These are phyloP conservation scores for Silurus glanis DNA, from an alignment of 2,113 vertebrate genomes.

Conservation along the genomic window DNA sequence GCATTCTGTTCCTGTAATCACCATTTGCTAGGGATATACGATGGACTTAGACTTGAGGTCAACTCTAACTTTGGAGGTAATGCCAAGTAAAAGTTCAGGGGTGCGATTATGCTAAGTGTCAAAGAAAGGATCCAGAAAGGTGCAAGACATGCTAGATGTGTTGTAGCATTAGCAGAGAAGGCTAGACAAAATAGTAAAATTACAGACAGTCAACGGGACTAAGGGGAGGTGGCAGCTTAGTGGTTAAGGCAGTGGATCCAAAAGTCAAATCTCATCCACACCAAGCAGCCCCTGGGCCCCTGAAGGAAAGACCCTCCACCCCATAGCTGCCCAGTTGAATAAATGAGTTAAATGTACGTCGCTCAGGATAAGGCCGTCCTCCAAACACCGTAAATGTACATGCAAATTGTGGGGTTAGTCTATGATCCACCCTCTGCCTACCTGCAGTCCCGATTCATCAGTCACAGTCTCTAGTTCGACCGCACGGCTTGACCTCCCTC, in stretches of 20 bases:
- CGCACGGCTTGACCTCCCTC: constrained; percentile 89
- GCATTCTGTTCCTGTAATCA: neutral
- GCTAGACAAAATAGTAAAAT: neutral
- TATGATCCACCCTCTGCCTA: constrained; percentile 71
- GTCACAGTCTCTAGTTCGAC: constrained; percentile 80
- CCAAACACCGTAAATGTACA: too few relatives aligned
- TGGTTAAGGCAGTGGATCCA: too few relatives aligned
- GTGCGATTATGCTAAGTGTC: neutral
- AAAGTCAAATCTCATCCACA: too few relatives aligned
- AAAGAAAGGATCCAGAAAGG: neutral
- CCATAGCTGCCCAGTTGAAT: too few relatives aligned
- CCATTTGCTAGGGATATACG: neutral
- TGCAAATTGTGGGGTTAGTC: neutral
- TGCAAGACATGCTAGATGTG: neutral
- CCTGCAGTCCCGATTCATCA: constrained; percentile 88
- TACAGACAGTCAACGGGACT: neutral
- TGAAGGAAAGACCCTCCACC: too few relatives aligned
- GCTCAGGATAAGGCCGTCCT: too few relatives aligned
- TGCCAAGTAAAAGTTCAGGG: neutral
- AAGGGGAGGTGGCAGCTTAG: too few relatives aligned
- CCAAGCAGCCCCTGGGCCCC: too few relatives aligned
- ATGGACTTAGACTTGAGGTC: neutral
- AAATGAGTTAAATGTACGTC: too few relatives aligned
- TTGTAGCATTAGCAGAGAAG: neutral
- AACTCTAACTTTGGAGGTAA: neutral